Conservation (phyloP, 2,113 vertebrate species). For the Aegotheles bennettii region DNA sequence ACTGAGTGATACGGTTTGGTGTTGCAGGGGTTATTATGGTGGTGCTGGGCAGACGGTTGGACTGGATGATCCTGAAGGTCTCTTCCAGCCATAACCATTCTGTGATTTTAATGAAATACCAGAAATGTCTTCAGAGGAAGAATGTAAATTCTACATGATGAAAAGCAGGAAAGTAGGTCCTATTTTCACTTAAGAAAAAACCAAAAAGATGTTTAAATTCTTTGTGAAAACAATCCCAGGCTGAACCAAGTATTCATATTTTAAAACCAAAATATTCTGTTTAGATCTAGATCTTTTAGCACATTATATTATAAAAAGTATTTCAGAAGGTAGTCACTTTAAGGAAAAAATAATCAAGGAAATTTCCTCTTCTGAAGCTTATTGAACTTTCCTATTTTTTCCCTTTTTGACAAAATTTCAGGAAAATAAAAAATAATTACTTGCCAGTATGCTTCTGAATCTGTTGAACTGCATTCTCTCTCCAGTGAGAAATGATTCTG, state of each 20-base stretch:
- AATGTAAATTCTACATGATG: not conserved
- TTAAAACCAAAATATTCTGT: not conserved
- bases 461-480: not conserved
- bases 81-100: too few relatives aligned
- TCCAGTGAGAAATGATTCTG: not conserved
- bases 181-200: not conserved
- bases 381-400: not conserved
- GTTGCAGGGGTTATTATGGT: too few relatives aligned
- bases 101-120: not conserved
- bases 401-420: not conserved
- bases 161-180: not conserved
- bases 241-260: not conserved
- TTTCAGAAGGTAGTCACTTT: not conserved
- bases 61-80: too few relatives aligned
- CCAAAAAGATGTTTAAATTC: not conserved
- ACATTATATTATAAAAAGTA: not conserved
- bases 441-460: not conserved
- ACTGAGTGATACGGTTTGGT: too few relatives aligned
- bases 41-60: too few relatives aligned
- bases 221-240: not conserved
- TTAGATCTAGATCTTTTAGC: not conserved
- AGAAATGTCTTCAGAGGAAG: conserved; percentile 20
- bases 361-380: not conserved
- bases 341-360: not conserved
- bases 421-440: not conserved